These are phyloP conservation scores for Vireo altiloquus DNA, from an alignment of 2,113 vertebrate genomes.

Conservation along the genomic window DNA sequence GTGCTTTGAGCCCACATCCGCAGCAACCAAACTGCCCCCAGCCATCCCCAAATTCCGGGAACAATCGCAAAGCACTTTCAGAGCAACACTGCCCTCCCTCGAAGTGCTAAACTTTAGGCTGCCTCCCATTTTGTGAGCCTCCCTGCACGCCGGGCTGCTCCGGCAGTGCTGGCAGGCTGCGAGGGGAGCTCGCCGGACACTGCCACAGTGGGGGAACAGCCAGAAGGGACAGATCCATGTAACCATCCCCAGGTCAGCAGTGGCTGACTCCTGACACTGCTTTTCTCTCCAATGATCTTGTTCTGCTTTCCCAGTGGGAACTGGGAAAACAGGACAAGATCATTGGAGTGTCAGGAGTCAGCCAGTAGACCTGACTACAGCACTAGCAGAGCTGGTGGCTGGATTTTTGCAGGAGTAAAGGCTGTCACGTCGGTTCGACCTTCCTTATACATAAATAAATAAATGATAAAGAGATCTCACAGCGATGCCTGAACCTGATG, in stretches of 20 bases:
- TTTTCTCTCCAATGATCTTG: too few relatives aligned
- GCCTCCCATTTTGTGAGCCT: not conserved
- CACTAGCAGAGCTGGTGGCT: not conserved
- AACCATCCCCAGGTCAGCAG: not conserved
- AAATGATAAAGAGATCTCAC: not conserved
- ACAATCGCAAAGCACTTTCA: not conserved
- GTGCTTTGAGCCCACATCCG: conserved; percentile 28
- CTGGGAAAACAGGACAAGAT: not conserved
- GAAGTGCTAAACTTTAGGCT: not conserved
- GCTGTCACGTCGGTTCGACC: not conserved
- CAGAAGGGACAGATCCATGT: not conserved
- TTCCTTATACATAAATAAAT: not conserved
- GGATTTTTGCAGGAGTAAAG: not conserved
- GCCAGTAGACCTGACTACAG: not conserved
- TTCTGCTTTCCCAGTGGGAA: too few relatives aligned
- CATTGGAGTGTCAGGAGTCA: not conserved
- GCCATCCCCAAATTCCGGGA: not conserved
- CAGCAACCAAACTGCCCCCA: not conserved
- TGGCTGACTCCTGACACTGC: too few relatives aligned
- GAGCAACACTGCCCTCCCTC: not conserved
- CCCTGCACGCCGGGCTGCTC: rapidly evolving
- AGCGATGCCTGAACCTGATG: not conserved
- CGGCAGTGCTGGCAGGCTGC: not conserved
- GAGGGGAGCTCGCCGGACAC: not conserved
- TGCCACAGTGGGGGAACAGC: not conserved